Percentiles rank a stretch among this genome's conserved stretches.
Conservation (phyloP, 2,113 vertebrate species). For the Nettapus auritus region DNA sequence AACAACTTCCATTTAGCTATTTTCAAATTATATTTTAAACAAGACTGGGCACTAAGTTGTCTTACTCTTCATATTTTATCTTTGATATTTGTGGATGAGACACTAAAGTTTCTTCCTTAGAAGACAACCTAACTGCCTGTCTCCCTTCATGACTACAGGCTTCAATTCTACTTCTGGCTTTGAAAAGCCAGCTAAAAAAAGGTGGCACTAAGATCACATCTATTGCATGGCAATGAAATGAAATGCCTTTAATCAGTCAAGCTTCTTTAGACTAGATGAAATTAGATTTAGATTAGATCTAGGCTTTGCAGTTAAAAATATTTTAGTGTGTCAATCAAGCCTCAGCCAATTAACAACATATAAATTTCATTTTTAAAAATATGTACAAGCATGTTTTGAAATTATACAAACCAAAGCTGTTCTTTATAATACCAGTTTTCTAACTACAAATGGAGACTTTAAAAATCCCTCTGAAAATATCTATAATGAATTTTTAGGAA, state of each 20-base stretch:
- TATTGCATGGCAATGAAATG: background rate
- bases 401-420: background rate
- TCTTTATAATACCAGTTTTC: background rate
- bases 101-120: background rate
- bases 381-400: background rate
- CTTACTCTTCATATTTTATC: background rate
- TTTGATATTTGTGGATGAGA: background rate
- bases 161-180: background rate
- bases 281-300: constrained; percentile 39
- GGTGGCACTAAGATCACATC: background rate
- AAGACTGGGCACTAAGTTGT: background rate
- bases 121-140: background rate
- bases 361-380: constrained; percentile 11
- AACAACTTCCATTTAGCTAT: background rate
- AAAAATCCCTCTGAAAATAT: background rate
- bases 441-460: background rate
- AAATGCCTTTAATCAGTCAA: constrained; percentile 32
- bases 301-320: constrained; percentile 40
- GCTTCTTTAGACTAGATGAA: constrained; percentile 25
- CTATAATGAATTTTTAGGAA: background rate
- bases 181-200: background rate
- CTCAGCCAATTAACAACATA: constrained; percentile 17
- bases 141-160: background rate
- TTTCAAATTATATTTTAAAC: background rate
- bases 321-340: constrained; percentile 39